phyloP scores from a whole-genome alignment of 1,140 invertebrate genomes.

The Uloborus diversus region DNA sequence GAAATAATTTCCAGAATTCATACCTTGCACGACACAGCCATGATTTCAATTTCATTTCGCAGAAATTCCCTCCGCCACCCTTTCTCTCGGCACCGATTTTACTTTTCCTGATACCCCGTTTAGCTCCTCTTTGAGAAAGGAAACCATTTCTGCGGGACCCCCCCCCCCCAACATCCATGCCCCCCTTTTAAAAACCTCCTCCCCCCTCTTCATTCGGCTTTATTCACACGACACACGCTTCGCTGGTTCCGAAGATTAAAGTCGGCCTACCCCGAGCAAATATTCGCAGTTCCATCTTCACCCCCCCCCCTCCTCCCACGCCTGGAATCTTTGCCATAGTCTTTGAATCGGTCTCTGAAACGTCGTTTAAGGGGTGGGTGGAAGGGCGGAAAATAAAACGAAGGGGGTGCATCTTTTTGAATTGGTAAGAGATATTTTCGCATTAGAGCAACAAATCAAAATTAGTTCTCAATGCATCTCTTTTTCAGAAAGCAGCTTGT shows the following conservation, averaged over 20 bases:
- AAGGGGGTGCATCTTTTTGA: not conserved
- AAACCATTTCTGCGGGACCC: not conserved
- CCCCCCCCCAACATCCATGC: not conserved
- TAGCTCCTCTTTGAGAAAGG: not conserved
- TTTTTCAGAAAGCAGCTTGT: too few relatives aligned
- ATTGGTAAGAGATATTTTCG: not conserved
- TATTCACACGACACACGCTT: not conserved
- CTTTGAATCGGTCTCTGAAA: too few relatives aligned
- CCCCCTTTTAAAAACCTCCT: not conserved
- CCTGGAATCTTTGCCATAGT: too few relatives aligned
- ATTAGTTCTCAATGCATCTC: not conserved
- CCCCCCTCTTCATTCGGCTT: too few relatives aligned
- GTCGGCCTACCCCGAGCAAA: not conserved
- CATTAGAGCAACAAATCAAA: not conserved
- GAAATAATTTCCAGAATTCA: not conserved
- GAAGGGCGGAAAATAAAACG: too few relatives aligned
- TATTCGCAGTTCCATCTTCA: not conserved
- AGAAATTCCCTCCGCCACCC: not conserved
- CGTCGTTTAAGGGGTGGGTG: too few relatives aligned
- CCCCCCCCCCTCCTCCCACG: not conserved
- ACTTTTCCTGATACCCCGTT: not conserved
- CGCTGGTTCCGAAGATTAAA: conserved; percentile 40
- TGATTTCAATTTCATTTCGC: not conserved
- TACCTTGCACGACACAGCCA: not conserved
- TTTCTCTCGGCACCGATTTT: not conserved